A percentile compares a stretch with the other conserved stretches of the same genome.
phyloP scores from a whole-genome alignment of 2,113 vertebrate genomes.

The Mustela lutreola region DNA sequence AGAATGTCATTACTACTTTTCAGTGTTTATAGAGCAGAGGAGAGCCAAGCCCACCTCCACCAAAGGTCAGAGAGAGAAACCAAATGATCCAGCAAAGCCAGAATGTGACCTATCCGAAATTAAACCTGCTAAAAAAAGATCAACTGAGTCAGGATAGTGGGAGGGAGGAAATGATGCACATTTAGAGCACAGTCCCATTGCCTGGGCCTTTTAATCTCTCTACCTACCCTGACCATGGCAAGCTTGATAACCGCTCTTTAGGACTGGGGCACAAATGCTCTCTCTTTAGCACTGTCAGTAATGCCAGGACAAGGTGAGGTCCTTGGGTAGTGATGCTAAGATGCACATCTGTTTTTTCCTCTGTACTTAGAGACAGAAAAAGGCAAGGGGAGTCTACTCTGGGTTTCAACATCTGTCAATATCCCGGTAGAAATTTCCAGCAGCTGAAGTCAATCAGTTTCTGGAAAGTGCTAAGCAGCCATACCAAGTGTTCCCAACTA shows the following conservation, averaged over 20 bases:
- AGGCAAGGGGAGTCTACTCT: slow-evolving; percentile 70
- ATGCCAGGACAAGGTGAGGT: slow-evolving; percentile 29
- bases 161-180: slow-evolving; percentile 30
- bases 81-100: slow-evolving; percentile 28
- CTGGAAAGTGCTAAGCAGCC: slow-evolving; percentile 79
- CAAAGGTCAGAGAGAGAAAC: slow-evolving; percentile 57
- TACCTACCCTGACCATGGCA: slow-evolving; percentile 1
- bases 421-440: slow-evolving; percentile 75
- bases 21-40: slow-evolving; percentile 64
- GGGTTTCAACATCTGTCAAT: slow-evolving; percentile 79
- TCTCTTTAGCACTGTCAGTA: slow-evolving; percentile 56
- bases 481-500: slow-evolving; percentile 69
- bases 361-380: slow-evolving; percentile 45
- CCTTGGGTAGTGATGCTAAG: background rate
- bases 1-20: slow-evolving; percentile 75
- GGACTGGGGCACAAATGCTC: slow-evolving; percentile 34
- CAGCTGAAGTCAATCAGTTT: slow-evolving; percentile 82
- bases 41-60: slow-evolving; percentile 45
- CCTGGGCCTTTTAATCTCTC: slow-evolving; percentile 19
- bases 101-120: slow-evolving; percentile 48
- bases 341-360: slow-evolving; percentile 66
- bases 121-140: slow-evolving; percentile 64
- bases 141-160: slow-evolving; percentile 58
- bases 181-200: background rate
- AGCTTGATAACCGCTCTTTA: slow-evolving; percentile 63